These are phyloP conservation scores for Malthinus seriepunctatus DNA, from an alignment of 2,888 invertebrate species.

Conservation along the genomic window DNA sequence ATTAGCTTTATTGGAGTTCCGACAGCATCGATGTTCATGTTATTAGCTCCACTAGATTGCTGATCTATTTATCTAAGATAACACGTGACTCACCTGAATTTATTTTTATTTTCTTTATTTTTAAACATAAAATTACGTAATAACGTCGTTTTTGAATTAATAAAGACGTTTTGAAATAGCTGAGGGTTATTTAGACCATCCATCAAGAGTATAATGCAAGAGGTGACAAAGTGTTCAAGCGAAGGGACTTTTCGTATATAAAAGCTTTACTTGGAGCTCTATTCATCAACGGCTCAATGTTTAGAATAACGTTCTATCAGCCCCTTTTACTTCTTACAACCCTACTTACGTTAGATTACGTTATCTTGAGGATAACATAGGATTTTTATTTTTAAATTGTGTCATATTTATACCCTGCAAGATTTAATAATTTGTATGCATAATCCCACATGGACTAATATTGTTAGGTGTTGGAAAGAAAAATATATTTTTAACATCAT, in stretches of 20 bases:
- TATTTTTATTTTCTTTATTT: conserved; percentile 13
- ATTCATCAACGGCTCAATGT: conserved; percentile 51
- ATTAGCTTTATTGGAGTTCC: conserved; percentile 52
- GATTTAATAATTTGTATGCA: background rate
- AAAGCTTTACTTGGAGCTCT: conserved; percentile 46
- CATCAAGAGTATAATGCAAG: conserved; percentile 51
- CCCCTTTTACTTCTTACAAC: conserved; percentile 36
- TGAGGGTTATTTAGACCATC: conserved; percentile 48
- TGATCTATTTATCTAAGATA: conserved; percentile 51
- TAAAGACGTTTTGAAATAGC: conserved; percentile 51
- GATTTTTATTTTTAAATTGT: conserved; percentile 30
- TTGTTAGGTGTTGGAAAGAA: conserved; percentile 16
- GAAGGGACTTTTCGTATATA: conserved; percentile 43
- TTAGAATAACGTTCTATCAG: conserved; percentile 45
- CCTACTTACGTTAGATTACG: conserved; percentile 45
- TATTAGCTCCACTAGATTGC: conserved; percentile 51
- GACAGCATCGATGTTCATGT: conserved; percentile 47
- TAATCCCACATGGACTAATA: background rate
- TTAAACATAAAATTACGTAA: conserved; percentile 10
- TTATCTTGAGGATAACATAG: conserved; percentile 40
- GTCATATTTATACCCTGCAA: conserved; percentile 19
- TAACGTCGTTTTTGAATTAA: conserved; percentile 47
- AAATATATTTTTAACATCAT: conserved; percentile 28
- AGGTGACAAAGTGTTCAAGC: conserved; percentile 53
- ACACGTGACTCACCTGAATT: conserved; percentile 36